Conservation (phyloP, 1,140 invertebrate genomes). For the Drosophila nannoptera region DNA sequence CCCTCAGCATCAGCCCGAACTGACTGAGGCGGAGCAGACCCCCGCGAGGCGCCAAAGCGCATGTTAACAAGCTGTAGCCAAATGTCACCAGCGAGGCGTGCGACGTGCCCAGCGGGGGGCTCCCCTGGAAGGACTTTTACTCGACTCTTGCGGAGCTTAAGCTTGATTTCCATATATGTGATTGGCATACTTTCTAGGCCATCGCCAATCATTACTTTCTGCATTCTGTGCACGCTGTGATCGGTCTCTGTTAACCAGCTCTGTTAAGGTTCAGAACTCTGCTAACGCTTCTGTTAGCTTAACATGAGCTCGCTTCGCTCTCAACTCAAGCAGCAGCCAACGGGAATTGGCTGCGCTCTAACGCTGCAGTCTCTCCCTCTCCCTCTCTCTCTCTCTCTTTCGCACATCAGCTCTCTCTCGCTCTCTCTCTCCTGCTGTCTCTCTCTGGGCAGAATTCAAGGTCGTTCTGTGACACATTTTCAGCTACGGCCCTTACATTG, state of each 20-base stretch:
- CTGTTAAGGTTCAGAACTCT: conserved; percentile 5
- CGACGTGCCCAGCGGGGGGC: too few relatives aligned
- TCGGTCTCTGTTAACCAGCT: background rate
- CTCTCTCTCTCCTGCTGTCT: too few relatives aligned
- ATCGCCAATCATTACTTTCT: too few relatives aligned
- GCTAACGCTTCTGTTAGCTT: conserved; percentile 11
- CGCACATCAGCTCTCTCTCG: too few relatives aligned
- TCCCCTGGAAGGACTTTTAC: too few relatives aligned
- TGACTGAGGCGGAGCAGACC: conserved; percentile 37
- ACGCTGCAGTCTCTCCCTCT: too few relatives aligned
- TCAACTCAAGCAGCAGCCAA: conserved; percentile 19
- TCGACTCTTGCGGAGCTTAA: too few relatives aligned
- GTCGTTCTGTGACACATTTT: conserved; percentile 71
- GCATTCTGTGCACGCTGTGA: too few relatives aligned
- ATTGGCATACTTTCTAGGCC: too few relatives aligned
- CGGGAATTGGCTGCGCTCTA: conserved; percentile 31
- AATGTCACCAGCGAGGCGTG: conserved; percentile 29
- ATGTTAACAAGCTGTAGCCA: conserved; percentile 68
- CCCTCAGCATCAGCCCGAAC: conserved; percentile 41
- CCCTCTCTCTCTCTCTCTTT: too few relatives aligned
- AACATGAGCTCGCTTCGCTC: background rate
- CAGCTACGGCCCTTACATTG: conserved; percentile 54
- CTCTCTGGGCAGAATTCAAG: conserved; percentile 57
- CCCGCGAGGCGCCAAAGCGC: conserved; percentile 50
- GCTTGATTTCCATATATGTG: too few relatives aligned